A percentile compares a stretch with the other conserved stretches of the same genome.
Evolutionary conservation across 2,113 vertebrate genomes (phyloP).

Genomic region (Theristicus caerulescens): DNA sequence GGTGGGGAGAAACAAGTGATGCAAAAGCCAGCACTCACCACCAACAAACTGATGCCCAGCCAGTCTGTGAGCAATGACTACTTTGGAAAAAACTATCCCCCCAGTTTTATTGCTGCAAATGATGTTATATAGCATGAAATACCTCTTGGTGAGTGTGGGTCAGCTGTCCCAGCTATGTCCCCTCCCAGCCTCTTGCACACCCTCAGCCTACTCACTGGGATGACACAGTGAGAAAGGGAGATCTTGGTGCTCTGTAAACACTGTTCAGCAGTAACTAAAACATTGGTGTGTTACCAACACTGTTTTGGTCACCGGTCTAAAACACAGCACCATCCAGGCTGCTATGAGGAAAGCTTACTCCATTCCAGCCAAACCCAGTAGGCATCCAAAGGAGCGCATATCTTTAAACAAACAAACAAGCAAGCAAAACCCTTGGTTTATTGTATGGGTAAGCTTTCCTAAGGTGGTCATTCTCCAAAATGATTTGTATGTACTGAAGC

Average conservation of each 20-base stretch:
- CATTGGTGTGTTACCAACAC: not conserved
- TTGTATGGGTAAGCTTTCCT: not conserved
- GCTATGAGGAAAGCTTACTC: not conserved
- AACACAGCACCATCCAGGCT: not conserved
- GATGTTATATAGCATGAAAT: not conserved
- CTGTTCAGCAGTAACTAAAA: not conserved
- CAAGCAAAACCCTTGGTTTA: not conserved
- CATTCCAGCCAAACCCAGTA: not conserved
- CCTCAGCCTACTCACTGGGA: not conserved
- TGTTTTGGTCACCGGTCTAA: not conserved
- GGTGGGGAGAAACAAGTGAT: not conserved
- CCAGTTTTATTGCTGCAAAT: not conserved
- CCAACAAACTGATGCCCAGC: not conserved
- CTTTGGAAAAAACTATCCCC: not conserved
- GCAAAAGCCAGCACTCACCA: not conserved
- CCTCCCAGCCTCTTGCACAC: not conserved
- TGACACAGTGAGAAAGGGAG: not conserved
- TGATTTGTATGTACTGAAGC: not conserved
- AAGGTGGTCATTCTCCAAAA: not conserved
- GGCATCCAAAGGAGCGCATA: rapidly evolving
- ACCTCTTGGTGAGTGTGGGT: not conserved
- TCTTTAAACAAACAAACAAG: not conserved
- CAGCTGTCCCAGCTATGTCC: not conserved
- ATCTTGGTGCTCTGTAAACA: not conserved
- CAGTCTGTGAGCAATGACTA: not conserved